phyloP scores from a whole-genome alignment of 2,888 invertebrate species.

The Eupeodes latifasciatus region DNA sequence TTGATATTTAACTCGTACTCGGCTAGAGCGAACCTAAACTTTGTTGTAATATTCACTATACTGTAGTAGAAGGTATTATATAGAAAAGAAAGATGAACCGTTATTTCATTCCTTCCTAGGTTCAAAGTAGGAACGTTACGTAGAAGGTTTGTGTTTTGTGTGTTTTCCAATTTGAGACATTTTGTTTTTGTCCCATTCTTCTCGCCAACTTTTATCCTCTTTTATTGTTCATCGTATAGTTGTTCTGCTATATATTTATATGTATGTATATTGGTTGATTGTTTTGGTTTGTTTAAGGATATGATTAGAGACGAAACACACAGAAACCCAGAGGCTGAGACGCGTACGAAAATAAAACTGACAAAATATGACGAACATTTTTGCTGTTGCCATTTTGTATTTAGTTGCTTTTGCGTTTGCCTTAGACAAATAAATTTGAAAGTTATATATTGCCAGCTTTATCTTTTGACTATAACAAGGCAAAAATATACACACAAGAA shows the following conservation, averaged over 20 bases:
- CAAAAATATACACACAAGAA: neutral
- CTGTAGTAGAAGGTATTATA: too few relatives aligned
- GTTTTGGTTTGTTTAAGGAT: constrained; percentile 64
- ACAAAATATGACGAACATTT: constrained; percentile 31
- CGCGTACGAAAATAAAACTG: constrained; percentile 26
- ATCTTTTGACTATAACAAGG: neutral
- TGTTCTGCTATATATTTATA: too few relatives aligned
- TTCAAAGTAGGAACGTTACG: too few relatives aligned
- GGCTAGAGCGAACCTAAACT: neutral
- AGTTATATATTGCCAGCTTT: constrained; percentile 52
- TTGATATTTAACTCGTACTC: constrained; percentile 5
- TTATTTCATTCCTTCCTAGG: constrained; percentile 2
- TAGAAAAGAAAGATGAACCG: neutral
- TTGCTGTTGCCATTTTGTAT: constrained; percentile 4
- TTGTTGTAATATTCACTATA: too few relatives aligned
- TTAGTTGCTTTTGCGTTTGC: neutral
- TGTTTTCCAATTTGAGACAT: constrained; percentile 56
- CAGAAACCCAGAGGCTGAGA: neutral
- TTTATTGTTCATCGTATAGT: constrained; percentile 1
- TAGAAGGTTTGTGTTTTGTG: constrained; percentile 19
- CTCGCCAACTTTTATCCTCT: neutral
- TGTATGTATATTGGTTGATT: constrained; percentile 38
- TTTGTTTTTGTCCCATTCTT: constrained; percentile 25
- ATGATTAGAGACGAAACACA: constrained; percentile 50
- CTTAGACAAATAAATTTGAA: constrained; percentile 63